Conservation (phyloP, 2,797 vertebrate species). For the Etheostoma perlongum region DNA sequence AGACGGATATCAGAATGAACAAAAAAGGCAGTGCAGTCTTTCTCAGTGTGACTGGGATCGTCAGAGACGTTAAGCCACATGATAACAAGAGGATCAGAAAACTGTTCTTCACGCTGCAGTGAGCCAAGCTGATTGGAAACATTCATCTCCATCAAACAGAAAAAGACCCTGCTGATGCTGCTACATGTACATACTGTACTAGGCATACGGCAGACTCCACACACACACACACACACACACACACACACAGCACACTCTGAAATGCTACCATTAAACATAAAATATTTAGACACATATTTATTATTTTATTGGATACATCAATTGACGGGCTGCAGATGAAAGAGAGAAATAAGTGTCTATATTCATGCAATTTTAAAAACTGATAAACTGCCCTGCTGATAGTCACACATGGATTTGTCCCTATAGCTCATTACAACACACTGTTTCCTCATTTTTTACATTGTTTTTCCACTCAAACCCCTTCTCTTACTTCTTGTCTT, state of each 20-base stretch:
- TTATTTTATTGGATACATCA: slow-evolving; percentile 17
- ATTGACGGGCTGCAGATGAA: slow-evolving; percentile 1
- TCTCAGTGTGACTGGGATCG: slow-evolving; percentile 19
- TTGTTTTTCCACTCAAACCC: slow-evolving; percentile 27
- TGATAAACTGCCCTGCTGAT: slow-evolving; percentile 31
- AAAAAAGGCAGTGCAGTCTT: slow-evolving; percentile 13
- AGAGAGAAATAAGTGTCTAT: slow-evolving; percentile 26
- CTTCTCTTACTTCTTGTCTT: slow-evolving; percentile 21
- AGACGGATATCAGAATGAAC: slow-evolving; percentile 25
- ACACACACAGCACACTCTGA: background rate
- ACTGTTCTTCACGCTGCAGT: slow-evolving; percentile 68
- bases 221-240: slow-evolving; percentile 1
- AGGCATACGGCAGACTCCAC: background rate
- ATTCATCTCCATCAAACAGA: slow-evolving; percentile 82
- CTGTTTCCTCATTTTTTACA: slow-evolving; percentile 7
- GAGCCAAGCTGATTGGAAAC: slow-evolving; percentile 67
- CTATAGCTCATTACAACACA: slow-evolving; percentile 18
- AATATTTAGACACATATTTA: slow-evolving; percentile 28
- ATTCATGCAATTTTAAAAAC: slow-evolving; percentile 40
- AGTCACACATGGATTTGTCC: slow-evolving; percentile 24
- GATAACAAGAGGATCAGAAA: slow-evolving; percentile 62
- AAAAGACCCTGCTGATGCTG: slow-evolving; percentile 51
- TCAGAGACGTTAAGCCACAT: slow-evolving; percentile 46
- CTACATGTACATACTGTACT: slow-evolving; percentile 34
- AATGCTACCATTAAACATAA: too few relatives aligned